Evolutionary conservation across 2,797 vertebrate species (phyloP), one percentile per base, ranked within the genome.

Genomic region (Enteromius thamalakanensis): DNA sequence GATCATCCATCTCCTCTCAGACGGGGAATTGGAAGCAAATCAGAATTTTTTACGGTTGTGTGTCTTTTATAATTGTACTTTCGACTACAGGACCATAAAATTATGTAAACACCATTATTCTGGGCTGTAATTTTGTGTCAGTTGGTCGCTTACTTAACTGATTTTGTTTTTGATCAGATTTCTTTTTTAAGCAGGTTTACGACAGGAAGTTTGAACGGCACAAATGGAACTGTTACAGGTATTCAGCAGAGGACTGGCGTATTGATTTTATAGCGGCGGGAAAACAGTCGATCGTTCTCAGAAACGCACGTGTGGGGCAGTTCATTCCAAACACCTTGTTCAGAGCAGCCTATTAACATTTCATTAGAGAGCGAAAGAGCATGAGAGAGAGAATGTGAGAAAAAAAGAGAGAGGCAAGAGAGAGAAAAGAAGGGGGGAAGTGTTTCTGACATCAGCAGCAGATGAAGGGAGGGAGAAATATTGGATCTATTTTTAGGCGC

Each of bases 401-500:
- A 37, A 70, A 19, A 26, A 45, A 26, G 26, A 40, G 10, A 37
- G 32, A 32, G 32, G 6, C 4, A 45, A 45, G 21, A 32, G 21
- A 69, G 53, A 71, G 17, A 49, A 70, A 34, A 23, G 9, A 40
- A 45, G 62, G 26, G 72, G 60, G 23, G 72, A 55, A 45, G 69
- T 65, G 71, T 64, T 77, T 62, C 34, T 84, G 80, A 85, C 85
- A 88, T 83, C 70, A 49, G 83, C 81, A 87, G 80, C 75, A 87
- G 76, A 88, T 87, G 84, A 87, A 82, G 78, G 69, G 65, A 81
- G 84, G 83, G 72, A 79, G 87, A 78, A 85, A 86, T 60, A 72
- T 72, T 40, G 58, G n/a, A 53, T 82, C 88, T 92, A 91, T 89
- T 90, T 92, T 88, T 92, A 91, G 88, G 81, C 76, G 76, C 34